Percentiles rank a stretch among this genome's conserved stretches.
These are phyloP conservation scores for Taxidea taxus DNA, from an alignment of 2,113 vertebrate genomes.

Conservation along the genomic window DNA sequence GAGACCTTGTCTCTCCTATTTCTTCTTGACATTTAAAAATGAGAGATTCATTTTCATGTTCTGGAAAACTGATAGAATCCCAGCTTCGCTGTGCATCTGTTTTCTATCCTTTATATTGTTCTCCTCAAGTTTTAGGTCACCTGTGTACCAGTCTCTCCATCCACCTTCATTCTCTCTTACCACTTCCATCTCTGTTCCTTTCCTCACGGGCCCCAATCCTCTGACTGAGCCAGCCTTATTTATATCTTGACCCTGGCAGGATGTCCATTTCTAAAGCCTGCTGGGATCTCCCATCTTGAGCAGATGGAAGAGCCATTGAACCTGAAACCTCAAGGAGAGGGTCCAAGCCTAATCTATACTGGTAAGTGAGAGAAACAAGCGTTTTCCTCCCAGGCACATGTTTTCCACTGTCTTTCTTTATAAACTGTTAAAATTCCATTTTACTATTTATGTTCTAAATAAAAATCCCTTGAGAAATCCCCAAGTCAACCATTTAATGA, in stretches of 20 bases:
- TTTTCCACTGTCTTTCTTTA: not conserved
- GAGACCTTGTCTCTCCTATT: not conserved
- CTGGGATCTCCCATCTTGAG: not conserved
- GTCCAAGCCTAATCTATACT: not conserved
- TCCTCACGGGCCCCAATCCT: not conserved
- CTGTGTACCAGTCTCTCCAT: not conserved
- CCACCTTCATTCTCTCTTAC: not conserved
- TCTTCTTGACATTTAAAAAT: not conserved
- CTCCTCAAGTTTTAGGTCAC: not conserved
- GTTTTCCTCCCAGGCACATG: not conserved
- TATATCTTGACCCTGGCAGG: conserved; percentile 25
- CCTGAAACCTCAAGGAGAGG: not conserved
- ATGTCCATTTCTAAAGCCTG: not conserved
- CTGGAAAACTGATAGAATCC: not conserved
- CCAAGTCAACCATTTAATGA: not conserved
- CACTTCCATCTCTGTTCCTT: not conserved
- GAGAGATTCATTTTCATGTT: not conserved
- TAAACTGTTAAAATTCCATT: not conserved
- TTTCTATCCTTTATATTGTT: not conserved
- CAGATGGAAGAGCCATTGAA: not conserved
- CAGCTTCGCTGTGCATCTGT: not conserved
- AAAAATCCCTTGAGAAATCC: not conserved
- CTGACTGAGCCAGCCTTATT: not conserved
- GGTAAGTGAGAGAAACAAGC: not conserved
- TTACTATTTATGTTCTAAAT: not conserved